Conservation (phyloP, 1,140 invertebrate species). For the Cyrtorhinus lividipennis region DNA sequence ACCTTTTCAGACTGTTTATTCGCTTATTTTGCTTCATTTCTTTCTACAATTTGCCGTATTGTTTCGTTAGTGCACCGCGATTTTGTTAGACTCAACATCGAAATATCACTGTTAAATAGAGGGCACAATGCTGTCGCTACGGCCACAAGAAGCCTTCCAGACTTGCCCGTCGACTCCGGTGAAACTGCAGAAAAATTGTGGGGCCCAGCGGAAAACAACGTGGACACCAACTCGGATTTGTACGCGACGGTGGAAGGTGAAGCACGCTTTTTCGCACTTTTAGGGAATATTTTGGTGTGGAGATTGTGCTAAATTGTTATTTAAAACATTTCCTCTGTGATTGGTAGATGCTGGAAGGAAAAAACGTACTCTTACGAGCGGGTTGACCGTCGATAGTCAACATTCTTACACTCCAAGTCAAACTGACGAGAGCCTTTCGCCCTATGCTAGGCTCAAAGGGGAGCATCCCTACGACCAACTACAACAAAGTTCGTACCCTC, state of each 20-base stretch:
- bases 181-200: slow-evolving; percentile 20
- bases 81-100: too few species aligned
- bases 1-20: too few species aligned
- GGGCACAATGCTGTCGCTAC: slow-evolving; percentile 22
- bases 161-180: slow-evolving; percentile 27
- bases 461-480: slow-evolving; percentile 30
- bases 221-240: slow-evolving; percentile 29
- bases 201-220: slow-evolving; percentile 23
- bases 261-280: slow-evolving; percentile 2
- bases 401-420: slow-evolving; percentile 24
- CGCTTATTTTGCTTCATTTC: too few species aligned
- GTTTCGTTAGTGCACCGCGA: too few species aligned
- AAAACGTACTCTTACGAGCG: slow-evolving; percentile 17
- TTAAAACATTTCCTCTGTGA: background rate
- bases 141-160: slow-evolving; percentile 29
- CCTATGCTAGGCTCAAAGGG: slow-evolving; percentile 27
- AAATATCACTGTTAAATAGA: slow-evolving; percentile 11
- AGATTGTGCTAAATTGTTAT: background rate
- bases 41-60: too few species aligned
- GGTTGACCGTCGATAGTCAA: slow-evolving; percentile 21
- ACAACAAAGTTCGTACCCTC: slow-evolving; percentile 26
- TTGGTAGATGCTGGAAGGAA: slow-evolving; percentile 12
- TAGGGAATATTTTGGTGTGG: background rate
- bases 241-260: slow-evolving; percentile 32
- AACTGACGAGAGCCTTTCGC: slow-evolving; percentile 26